Evolutionary conservation across 2,888 invertebrate genomes (phyloP).

Genomic region (Syrista parreyssii): DNA sequence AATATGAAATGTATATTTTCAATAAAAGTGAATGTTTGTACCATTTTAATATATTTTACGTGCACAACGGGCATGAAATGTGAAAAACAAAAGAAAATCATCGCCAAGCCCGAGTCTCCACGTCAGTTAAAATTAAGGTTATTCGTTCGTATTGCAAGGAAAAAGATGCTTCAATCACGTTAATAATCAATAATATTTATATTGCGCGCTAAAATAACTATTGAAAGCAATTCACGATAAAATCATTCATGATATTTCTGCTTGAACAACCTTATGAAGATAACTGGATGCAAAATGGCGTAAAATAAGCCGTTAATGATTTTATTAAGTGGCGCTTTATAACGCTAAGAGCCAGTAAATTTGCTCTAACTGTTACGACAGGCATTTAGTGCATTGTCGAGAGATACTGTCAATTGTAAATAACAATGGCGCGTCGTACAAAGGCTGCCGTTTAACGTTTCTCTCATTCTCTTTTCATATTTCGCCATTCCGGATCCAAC

Average conservation of each 20-base stretch:
- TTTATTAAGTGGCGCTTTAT: slow-evolving; percentile 33
- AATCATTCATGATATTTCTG: not conserved
- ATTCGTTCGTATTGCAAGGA: too few species aligned
- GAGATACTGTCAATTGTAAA: not conserved
- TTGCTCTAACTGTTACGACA: slow-evolving; percentile 29
- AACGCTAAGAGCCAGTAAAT: slow-evolving; percentile 35
- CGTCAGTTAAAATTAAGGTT: too few species aligned
- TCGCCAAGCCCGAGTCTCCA: too few species aligned
- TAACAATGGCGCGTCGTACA: not conserved
- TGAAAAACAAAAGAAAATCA: not conserved
- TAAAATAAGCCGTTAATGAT: slow-evolving; percentile 41
- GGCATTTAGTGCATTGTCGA: slow-evolving; percentile 28
- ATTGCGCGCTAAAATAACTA: too few species aligned
- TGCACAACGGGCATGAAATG: not conserved
- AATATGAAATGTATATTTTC: slow-evolving; percentile 47
- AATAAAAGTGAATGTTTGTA: slow-evolving; percentile 46
- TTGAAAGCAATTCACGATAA: not conserved
- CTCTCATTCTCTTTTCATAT: too few species aligned
- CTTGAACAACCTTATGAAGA: slow-evolving; percentile 20
- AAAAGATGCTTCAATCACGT: too few species aligned
- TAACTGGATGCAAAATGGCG: slow-evolving; percentile 40
- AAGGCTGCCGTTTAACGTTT: too few species aligned
- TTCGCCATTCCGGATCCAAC: too few species aligned
- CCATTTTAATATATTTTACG: slow-evolving; percentile 19
- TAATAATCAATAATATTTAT: too few species aligned